These are phyloP conservation scores for Enhydra lutris DNA, from an alignment of 2,113 vertebrate genomes.

Conservation along the genomic window DNA sequence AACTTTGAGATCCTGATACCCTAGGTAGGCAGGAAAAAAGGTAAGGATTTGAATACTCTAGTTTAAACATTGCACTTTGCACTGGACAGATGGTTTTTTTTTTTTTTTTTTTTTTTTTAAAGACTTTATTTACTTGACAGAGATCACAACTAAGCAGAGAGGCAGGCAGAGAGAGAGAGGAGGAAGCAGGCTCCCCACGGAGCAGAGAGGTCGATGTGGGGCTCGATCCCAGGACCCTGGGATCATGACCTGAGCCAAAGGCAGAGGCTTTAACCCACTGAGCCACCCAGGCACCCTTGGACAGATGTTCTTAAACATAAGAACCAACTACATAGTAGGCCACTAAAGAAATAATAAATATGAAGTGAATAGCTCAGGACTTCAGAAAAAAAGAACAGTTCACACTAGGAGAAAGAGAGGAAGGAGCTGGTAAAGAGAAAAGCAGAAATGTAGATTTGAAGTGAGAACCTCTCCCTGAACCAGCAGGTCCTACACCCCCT, in stretches of 20 bases:
- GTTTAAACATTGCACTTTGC: neutral
- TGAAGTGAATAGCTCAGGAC: neutral
- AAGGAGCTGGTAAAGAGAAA: neutral
- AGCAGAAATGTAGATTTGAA: neutral
- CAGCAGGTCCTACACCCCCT: neutral
- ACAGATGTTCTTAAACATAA: neutral
- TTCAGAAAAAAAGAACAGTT: neutral
- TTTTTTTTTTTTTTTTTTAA: too few species aligned
- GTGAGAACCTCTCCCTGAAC: neutral
- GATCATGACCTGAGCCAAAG: too few species aligned
- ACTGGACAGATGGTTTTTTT: neutral
- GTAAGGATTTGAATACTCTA: neutral
- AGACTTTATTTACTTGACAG: too few species aligned
- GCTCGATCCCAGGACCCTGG: too few species aligned
- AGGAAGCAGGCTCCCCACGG: too few species aligned
- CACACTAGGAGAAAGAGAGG: neutral
- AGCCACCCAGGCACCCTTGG: too few species aligned
- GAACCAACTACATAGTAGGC: neutral
- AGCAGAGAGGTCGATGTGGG: too few species aligned
- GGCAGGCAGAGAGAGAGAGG: too few species aligned
- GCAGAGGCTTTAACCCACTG: too few species aligned
- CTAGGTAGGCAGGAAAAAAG: neutral
- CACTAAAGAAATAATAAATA: neutral
- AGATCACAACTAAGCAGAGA: too few species aligned
- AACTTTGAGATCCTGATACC: neutral